Evolutionary conservation across 2,797 vertebrate genomes (phyloP).

Genomic region (Apodemus agrarius): DNA sequence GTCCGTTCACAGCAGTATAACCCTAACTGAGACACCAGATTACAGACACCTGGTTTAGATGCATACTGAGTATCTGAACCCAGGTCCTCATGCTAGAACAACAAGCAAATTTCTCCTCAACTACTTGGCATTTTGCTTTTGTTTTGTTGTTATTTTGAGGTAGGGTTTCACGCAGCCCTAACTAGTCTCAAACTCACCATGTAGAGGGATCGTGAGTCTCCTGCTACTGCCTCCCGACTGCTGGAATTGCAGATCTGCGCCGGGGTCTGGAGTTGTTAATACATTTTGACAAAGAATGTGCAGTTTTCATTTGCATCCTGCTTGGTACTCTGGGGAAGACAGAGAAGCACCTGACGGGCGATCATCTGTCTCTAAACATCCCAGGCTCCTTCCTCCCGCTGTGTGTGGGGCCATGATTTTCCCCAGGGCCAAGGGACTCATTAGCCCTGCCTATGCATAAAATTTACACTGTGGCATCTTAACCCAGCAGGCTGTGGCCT

Average conservation of each 20-base stretch:
- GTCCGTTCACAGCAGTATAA: too few relatives aligned
- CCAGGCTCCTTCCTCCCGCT: not conserved
- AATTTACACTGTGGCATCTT: not conserved
- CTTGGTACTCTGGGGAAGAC: not conserved
- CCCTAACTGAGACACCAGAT: too few relatives aligned
- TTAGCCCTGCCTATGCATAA: not conserved
- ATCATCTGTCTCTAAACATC: not conserved
- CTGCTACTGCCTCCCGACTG: not conserved
- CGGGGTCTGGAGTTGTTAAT: not conserved
- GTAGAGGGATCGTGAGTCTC: not conserved
- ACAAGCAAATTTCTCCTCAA: not conserved
- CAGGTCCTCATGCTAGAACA: not conserved
- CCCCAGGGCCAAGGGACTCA: not conserved
- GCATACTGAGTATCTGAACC: not conserved
- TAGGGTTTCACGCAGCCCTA: not conserved
- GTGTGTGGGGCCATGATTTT: not conserved
- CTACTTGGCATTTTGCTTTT: not conserved
- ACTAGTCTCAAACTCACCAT: not conserved
- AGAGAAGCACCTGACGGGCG: not conserved
- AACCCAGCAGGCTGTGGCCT: not conserved
- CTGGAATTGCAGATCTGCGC: not conserved
- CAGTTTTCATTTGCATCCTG: not conserved
- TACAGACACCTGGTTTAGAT: not conserved
- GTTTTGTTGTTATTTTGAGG: not conserved
- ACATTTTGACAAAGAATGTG: not conserved